Evolutionary conservation across 2,113 vertebrate genomes (phyloP).

Genomic region (Empidonax alnorum): DNA sequence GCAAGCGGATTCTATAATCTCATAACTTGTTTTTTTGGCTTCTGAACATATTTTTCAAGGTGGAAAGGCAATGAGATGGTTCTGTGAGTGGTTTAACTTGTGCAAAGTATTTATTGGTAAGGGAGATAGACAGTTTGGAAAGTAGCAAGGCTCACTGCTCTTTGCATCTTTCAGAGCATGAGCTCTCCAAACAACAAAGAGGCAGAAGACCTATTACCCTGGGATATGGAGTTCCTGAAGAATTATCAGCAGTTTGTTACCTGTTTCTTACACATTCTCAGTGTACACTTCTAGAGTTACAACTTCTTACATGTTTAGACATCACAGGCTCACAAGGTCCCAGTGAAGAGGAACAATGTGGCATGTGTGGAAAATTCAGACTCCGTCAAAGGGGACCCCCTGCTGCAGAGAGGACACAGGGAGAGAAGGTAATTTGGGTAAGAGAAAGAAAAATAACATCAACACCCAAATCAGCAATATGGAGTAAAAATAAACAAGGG

Average conservation of each 20-base stretch:
- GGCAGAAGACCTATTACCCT: not conserved
- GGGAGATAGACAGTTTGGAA: not conserved
- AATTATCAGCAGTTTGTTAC: not conserved
- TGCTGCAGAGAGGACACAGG: not conserved
- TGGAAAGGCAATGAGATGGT: not conserved
- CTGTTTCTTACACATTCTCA: not conserved
- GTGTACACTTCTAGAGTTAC: not conserved
- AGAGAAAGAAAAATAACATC: not conserved
- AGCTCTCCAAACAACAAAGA: rapidly evolving
- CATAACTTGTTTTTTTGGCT: not conserved
- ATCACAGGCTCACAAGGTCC: not conserved
- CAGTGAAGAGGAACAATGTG: not conserved
- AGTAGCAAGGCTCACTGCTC: not conserved
- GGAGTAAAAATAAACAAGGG: not conserved
- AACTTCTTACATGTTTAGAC: not conserved
- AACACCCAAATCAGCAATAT: not conserved
- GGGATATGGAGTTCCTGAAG: not conserved
- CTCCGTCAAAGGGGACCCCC: not conserved
- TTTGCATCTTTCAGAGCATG: not conserved
- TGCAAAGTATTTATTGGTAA: not conserved
- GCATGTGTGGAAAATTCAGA: not conserved
- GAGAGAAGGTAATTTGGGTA: not conserved
- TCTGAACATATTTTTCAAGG: not conserved
- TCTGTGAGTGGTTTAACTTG: not conserved
- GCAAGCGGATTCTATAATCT: not conserved